Evolutionary conservation across 2,797 vertebrate genomes (phyloP).

Genomic region (Acropternis orthonyx): DNA sequence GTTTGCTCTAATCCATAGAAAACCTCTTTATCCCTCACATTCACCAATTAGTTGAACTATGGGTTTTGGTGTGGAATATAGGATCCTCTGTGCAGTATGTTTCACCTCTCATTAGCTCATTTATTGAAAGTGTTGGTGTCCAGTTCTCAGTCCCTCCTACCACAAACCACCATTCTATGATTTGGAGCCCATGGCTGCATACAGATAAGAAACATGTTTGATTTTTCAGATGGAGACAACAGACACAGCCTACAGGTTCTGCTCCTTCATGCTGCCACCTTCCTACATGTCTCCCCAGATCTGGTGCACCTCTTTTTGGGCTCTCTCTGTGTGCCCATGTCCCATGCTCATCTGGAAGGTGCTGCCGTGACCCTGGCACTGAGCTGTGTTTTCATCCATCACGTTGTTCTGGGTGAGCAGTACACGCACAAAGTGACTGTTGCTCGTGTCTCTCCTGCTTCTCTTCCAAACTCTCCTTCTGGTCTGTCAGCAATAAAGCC

Average conservation of each 20-base stretch:
- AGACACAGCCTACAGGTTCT: not conserved
- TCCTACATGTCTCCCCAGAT: rapidly evolving
- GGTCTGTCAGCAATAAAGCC: not conserved
- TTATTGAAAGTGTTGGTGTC: not conserved
- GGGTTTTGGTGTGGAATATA: not conserved
- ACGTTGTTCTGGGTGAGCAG: not conserved
- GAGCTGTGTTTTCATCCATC: not conserved
- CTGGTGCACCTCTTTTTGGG: rapidly evolving
- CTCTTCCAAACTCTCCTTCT: not conserved
- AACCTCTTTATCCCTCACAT: not conserved
- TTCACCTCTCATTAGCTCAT: not conserved
- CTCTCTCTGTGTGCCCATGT: not conserved
- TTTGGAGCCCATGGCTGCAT: not conserved
- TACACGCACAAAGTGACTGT: rapidly evolving
- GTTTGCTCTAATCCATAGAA: not conserved
- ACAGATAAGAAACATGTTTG: not conserved
- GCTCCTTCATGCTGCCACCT: not conserved
- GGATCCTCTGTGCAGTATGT: not conserved
- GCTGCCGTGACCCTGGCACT: rapidly evolving
- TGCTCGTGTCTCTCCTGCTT: not conserved
- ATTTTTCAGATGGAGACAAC: not conserved
- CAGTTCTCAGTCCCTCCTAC: not conserved
- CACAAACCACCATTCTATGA: not conserved
- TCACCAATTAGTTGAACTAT: not conserved
- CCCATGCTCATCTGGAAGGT: rapidly evolving